These are phyloP conservation scores for Gymnoscopelus braueri DNA, from an alignment of 2,797 vertebrate genomes.

Conservation along the genomic window DNA sequence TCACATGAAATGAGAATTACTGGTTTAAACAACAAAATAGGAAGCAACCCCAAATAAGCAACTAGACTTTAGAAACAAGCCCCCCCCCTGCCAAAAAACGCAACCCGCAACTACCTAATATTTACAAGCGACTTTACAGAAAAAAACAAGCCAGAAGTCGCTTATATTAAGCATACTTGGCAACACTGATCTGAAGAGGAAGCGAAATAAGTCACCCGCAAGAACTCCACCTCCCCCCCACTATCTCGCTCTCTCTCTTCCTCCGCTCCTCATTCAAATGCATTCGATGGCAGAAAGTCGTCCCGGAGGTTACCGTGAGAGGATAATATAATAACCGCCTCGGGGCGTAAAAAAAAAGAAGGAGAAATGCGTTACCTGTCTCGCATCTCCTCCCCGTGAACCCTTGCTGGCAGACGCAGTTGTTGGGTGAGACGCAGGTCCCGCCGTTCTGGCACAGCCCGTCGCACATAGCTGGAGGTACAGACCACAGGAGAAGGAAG, in stretches of 20 bases:
- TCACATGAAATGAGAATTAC: too few relatives aligned
- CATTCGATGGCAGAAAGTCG: constrained; percentile 21
- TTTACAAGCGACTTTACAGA: too few relatives aligned
- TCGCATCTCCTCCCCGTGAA: constrained; percentile 95
- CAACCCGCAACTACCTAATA: background rate
- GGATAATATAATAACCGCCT: too few relatives aligned
- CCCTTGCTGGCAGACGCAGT: constrained; percentile 93
- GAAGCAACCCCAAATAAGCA: too few relatives aligned
- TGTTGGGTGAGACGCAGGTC: constrained; percentile 91
- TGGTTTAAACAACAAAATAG: too few relatives aligned
- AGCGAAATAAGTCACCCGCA: constrained; percentile 1
- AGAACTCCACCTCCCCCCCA: background rate
- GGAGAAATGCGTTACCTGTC: constrained; percentile 84
- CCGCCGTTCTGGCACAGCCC: constrained; percentile 95
- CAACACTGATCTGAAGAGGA: constrained; percentile 1
- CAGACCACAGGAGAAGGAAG: constrained; percentile 50
- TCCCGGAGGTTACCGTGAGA: constrained; percentile 18
- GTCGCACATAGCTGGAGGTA: constrained; percentile 91
- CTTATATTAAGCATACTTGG: too few relatives aligned
- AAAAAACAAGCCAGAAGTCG: too few relatives aligned
- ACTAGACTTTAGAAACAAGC: background rate
- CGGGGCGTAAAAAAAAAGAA: constrained; percentile 9
- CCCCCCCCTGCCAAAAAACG: too few relatives aligned
- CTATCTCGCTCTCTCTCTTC: too few relatives aligned
- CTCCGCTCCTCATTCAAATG: background rate